Evolutionary conservation across 30 jellyfish, hydroid and myxozoan species (phyloP).

Genomic region (Cassiopea xamachana): DNA sequence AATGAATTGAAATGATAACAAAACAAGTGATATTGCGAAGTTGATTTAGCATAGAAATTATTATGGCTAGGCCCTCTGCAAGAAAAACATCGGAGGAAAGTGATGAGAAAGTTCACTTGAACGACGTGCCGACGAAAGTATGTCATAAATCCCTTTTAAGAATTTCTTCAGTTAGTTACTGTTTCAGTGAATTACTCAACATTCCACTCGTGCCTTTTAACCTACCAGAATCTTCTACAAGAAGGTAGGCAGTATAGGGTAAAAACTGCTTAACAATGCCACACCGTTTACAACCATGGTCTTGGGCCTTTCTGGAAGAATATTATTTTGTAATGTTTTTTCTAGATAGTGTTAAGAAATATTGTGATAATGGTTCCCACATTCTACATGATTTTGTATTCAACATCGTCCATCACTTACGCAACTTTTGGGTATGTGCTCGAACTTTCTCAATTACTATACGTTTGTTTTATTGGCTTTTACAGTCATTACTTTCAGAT

Average conservation of each 20-base stretch:
- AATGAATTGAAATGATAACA: neutral
- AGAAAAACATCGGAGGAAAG: neutral
- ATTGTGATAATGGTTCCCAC: conserved; percentile 45
- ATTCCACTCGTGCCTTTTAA: no score
- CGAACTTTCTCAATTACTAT: neutral
- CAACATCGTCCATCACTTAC: conserved; percentile 30
- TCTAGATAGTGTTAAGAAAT: conserved; percentile 47
- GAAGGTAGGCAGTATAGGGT: no score
- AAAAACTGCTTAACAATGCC: no score
- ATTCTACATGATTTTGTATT: conserved; percentile 56
- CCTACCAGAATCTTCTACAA: no score
- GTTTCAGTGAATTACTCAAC: no score
- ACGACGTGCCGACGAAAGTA: neutral
- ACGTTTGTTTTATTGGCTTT: neutral
- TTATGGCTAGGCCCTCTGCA: neutral
- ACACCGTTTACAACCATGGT: neutral
- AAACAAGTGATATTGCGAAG: no score
- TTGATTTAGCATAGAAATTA: neutral
- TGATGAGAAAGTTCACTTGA: neutral
- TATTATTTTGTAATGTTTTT: neutral
- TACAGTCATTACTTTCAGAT: neutral
- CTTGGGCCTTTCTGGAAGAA: neutral
- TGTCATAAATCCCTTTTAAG: neutral
- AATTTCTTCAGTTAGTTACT: no score
- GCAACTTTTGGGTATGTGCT: conserved; percentile 47